Base-by-base conservation (phyloP, 2,797 vertebrate genomes). In the Strix occidentalis region DNA sequence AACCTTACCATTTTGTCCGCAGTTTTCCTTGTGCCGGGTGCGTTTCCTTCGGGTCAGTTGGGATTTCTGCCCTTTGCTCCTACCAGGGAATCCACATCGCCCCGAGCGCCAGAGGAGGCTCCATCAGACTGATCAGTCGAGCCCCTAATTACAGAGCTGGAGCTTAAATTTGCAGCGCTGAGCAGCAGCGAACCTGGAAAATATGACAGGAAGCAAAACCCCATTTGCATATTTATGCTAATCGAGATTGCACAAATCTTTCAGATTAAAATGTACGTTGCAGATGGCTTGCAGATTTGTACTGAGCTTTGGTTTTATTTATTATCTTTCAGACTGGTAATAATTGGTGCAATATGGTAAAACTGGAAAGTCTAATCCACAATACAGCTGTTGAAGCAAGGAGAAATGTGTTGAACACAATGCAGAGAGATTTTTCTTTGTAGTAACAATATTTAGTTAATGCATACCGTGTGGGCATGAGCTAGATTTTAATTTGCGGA, bases 191-290 rank as follows among this genome's bases (percentile, higher is more conserved):
- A 63, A 90, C 28, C 80, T 71, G 94, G 72, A 20, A 81, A 61
- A 37, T 60, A 9, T 26, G 80, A 64, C 80, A 93, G 90, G 91
- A 92, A 96, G 89, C 87, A 50, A 37, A 90, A 90, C 58, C 29
- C 3, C 5, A 90, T 95, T 91, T 91, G 94, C 87, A 39, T 87
- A 57, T 68, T 80, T 35, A 50, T 84, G 84, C 78, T 87, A 48
- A 56, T 68, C 0, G 19, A 3, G 69, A 39, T 26, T 5, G 43
- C 64, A 5, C 35, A 3, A 35, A 51, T 5, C 86, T 68, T 37
- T 43, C 80, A 15, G n/a, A 69, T 57, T 21, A 41, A 46, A 77
- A 65, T 7, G 23, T 31, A 6, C 56, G 56, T 58, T 65, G 93
- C 82, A 91, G 91, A 63, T 75, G 87, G 84, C 18, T 86, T 17